A percentile compares a stretch with the other conserved stretches of the same genome.
Conservation (phyloP, 1,140 invertebrate genomes). For the Leptinotarsa undecemlineata region DNA sequence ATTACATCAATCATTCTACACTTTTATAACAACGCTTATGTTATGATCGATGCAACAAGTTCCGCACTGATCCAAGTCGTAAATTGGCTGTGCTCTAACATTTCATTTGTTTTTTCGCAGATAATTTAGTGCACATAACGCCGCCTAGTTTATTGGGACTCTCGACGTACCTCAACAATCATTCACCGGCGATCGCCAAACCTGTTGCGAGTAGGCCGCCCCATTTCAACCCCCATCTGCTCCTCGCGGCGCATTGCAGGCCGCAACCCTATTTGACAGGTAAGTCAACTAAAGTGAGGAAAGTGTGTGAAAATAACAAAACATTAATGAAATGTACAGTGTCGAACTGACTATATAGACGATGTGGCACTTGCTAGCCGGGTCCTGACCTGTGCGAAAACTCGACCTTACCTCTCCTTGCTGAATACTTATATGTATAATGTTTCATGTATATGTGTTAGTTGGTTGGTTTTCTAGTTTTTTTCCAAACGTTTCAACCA, state of each 20-base stretch:
- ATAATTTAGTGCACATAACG: conserved; percentile 51
- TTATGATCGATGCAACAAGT: conserved; percentile 2
- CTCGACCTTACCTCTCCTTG: not conserved
- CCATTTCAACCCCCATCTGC: conserved; percentile 58
- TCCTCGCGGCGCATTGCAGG: conserved; percentile 59
- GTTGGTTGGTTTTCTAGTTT: no score
- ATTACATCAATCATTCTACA: no score
- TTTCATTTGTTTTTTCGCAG: conserved; percentile 41
- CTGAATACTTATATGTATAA: conserved; percentile 3
- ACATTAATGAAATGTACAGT: not conserved
- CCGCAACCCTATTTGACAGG: conserved; percentile 62
- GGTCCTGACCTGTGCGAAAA: not conserved
- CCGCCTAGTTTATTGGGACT: conserved; percentile 52
- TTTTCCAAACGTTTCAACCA: no score
- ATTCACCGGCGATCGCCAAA: conserved; percentile 57
- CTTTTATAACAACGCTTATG: not conserved
- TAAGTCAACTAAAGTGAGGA: conserved; percentile 41
- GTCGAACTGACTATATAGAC: not conserved
- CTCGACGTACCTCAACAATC: conserved; percentile 50
- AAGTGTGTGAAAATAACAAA: no score
- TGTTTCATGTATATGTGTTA: not conserved
- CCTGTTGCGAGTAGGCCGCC: conserved; percentile 60
- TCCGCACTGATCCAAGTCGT: not conserved
- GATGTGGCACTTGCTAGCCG: conserved; percentile 5
- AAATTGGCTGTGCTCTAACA: not conserved